Percentiles rank a stretch among this genome's conserved stretches.
These are phyloP conservation scores for Limosa lapponica DNA, from an alignment of 2,797 vertebrate species.

Conservation along the genomic window DNA sequence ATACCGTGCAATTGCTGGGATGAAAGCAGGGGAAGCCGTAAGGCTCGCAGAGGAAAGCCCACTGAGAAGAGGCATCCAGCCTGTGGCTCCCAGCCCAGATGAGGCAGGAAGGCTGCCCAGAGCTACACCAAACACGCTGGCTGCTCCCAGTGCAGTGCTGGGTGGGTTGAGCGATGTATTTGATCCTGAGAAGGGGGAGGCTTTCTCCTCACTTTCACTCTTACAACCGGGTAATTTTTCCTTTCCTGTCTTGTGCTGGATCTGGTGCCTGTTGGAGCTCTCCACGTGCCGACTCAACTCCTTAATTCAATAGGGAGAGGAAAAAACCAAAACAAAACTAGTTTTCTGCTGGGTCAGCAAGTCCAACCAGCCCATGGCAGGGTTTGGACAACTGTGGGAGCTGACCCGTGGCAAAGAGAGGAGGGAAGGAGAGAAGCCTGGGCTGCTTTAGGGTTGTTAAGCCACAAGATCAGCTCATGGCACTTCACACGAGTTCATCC, in stretches of 20 bases:
- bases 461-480: neutral
- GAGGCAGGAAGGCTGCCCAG: neutral
- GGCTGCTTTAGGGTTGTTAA: neutral
- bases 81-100: neutral
- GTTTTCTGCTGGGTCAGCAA: neutral
- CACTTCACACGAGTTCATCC: rapidly evolving
- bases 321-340: too few species aligned
- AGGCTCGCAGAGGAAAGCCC: neutral
- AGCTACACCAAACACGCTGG: rapidly evolving
- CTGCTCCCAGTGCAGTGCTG: neutral
- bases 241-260: neutral
- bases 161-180: neutral
- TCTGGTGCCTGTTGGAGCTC: neutral
- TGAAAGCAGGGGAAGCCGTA: neutral
- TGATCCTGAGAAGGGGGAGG: neutral
- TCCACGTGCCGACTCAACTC: neutral
- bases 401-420: rapidly evolving
- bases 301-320: neutral
- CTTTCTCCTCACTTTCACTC: neutral
- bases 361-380: neutral
- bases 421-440: neutral
- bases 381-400: neutral
- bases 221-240: neutral
- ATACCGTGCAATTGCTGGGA: neutral
- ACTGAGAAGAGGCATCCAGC: neutral